A percentile compares a stretch with the other conserved stretches of the same genome.
phyloP scores from a whole-genome alignment of 2,113 vertebrate genomes.

The Cryptotis parvus region DNA sequence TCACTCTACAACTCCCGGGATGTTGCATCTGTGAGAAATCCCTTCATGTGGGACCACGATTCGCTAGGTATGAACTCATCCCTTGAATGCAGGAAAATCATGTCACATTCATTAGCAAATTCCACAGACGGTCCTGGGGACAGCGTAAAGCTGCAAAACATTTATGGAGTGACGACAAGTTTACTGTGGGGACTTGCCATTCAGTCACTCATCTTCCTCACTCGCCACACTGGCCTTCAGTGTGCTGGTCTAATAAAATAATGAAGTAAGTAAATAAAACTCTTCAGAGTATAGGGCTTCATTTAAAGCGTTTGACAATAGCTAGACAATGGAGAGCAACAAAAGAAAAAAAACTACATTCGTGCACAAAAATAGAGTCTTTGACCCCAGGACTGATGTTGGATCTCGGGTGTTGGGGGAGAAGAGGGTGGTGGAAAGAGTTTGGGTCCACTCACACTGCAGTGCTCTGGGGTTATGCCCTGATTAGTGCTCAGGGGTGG shows the following conservation, averaged over 20 bases:
- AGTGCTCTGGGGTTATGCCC: no score
- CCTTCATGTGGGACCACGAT: neutral
- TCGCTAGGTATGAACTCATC: no score
- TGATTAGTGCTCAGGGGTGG: no score
- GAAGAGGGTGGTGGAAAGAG: no score
- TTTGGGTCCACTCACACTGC: no score
- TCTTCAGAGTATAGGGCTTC: neutral
- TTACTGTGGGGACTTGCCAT: neutral
- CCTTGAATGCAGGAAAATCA: neutral
- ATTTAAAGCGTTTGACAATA: neutral
- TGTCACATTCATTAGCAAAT: neutral
- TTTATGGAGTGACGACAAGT: neutral
- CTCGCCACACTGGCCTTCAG: neutral
- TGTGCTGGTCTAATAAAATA: neutral
- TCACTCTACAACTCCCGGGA: neutral
- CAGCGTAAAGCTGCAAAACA: neutral
- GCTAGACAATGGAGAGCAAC: neutral
- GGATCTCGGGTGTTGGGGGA: neutral
- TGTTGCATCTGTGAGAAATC: neutral
- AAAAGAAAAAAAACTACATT: neutral
- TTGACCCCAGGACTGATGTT: neutral
- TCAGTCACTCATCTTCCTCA: neutral
- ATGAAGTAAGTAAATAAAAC: neutral
- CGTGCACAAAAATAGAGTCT: neutral
- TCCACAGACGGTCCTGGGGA: neutral